Base-by-base conservation (phyloP, 2,113 vertebrate genomes). In the Clarias gariepinus region DNA sequence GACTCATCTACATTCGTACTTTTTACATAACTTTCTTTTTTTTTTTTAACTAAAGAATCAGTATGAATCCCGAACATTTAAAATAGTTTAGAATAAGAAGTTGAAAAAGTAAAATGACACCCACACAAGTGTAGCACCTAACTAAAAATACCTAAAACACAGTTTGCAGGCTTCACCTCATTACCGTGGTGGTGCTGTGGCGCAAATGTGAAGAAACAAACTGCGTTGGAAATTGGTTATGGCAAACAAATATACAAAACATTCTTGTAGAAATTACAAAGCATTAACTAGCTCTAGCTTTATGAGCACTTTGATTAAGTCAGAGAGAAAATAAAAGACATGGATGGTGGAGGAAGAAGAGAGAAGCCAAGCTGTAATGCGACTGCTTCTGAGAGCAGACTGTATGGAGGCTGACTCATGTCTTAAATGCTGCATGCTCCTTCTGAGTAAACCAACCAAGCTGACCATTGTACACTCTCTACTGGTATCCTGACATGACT, bases 341-440 rank as follows among this genome's bases (percentile, higher is more conserved):
- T 13, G 41, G 55, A 55, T 57, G 1, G 9, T 2, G 25, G 21
- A 52, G 73, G 23, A 74, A 11, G 28, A 19, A 86, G 28, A n/a
- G 21, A 58, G 30, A 85, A 28, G 74, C 77, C 47, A n/a, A 86
- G 86, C 36, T 77, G 82, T 58, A 63, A 52, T 58, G 23, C 82
- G 79, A 74, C 55, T 52, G 78, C 18, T 66, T 83, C 60, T 76
- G 33, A 28, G 85, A 82, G 2, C 74, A 47, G 53, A 81, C 66
- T 82, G 60, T 82, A 82, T 87, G 23, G 10, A 66, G 57, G 68
- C 76, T 86, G 89, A 89, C 81, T 90, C 71, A 88, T 86, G 74
- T 84, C 64, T 86, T 33, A 69, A 79, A 74, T 63, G 60, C 28
- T 79, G 52, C 73, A 66, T 36, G 69, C 69, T 71, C 57, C 33